A percentile compares a stretch with the other conserved stretches of the same genome.
Evolutionary conservation across 37 sponge, comb jelly and placozoan genomes (phyloP).

Genomic region (Eunapius fragilis): DNA sequence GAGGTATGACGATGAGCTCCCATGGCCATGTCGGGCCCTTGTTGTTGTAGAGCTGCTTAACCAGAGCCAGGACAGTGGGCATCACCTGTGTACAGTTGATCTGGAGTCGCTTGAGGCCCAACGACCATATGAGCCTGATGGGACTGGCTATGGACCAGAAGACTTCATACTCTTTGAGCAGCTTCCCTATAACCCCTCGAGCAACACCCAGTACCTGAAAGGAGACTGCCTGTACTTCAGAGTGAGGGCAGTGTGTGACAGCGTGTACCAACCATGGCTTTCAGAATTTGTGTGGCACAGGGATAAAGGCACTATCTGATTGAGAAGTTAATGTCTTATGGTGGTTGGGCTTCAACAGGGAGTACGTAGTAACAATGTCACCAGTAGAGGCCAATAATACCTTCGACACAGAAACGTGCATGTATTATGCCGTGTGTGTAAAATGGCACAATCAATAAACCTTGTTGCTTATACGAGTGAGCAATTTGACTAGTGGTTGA

Average conservation of each 20-base stretch:
- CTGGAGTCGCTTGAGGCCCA: background rate
- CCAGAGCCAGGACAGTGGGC: background rate
- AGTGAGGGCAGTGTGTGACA: background rate
- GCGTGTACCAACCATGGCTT: background rate
- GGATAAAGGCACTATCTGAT: background rate
- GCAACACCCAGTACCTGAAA: conserved; percentile 6
- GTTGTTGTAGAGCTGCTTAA: background rate
- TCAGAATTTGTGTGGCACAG: background rate
- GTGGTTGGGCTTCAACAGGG: no score
- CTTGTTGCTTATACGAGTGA: no score
- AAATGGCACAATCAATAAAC: no score
- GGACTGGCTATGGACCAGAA: background rate
- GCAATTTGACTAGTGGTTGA: no score
- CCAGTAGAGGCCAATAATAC: no score
- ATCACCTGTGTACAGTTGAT: background rate
- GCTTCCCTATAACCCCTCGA: background rate
- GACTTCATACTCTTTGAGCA: background rate
- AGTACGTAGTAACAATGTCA: no score
- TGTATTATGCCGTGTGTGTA: no score
- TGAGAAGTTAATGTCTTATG: no score
- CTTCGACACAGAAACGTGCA: no score
- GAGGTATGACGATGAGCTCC: background rate
- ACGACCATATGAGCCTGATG: background rate
- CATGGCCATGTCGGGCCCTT: background rate
- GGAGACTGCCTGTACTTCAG: conserved; percentile 6